A percentile compares a stretch with the other conserved stretches of the same genome.
Conservation (phyloP, 1,140 invertebrate genomes). For the Pectinophora gossypiella region DNA sequence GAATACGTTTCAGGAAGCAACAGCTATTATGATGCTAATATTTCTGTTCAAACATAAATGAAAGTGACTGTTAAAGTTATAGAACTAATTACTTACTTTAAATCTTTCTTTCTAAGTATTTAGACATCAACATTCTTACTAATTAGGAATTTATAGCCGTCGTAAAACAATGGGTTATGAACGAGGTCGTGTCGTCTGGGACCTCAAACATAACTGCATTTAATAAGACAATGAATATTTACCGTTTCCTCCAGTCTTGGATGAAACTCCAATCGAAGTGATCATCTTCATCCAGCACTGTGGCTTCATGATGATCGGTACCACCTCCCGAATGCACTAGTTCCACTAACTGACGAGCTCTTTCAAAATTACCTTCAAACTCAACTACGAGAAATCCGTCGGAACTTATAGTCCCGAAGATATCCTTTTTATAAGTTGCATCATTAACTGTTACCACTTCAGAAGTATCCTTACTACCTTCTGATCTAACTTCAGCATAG, state of each 20-base stretch:
- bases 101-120: no score
- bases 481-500: conserved; percentile 60
- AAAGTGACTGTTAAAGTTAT: no score
- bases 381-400: conserved; percentile 79
- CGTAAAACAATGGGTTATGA: not conserved
- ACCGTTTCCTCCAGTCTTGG: conserved; percentile 81
- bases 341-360: conserved; percentile 77
- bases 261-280: conserved; percentile 84
- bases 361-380: conserved; percentile 79
- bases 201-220: conserved; percentile 7
- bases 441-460: conserved; percentile 51
- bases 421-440: conserved; percentile 60
- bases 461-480: conserved; percentile 26
- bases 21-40: no score
- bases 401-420: conserved; percentile 46
- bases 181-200: not conserved
- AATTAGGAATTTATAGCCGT: not conserved
- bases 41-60: no score
- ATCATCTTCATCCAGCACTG: conserved; percentile 67
- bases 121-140: no score
- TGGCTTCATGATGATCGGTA: conserved; percentile 64
- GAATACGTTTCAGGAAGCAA: no score
- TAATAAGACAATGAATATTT: conserved; percentile 1
- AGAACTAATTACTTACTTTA: no score
- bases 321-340: conserved; percentile 71